Base-by-base conservation (phyloP, 2,888 invertebrate species). In the Argyresthia goedartella region DNA sequence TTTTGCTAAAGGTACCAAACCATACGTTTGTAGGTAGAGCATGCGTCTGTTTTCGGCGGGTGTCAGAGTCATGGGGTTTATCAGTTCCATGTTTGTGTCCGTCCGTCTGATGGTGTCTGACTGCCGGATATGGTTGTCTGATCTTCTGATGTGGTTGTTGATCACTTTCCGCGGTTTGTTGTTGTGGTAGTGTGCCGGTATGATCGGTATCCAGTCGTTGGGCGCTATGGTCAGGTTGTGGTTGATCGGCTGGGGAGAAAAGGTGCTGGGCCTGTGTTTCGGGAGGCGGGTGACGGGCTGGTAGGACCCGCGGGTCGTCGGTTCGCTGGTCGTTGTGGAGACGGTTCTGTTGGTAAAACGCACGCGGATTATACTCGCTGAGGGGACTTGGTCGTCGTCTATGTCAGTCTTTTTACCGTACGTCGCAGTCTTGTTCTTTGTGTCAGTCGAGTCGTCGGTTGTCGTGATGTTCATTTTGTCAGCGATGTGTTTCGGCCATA, bases 181-280 rank as follows among this genome's bases (percentile, higher is more conserved):
- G 39, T 41, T 43, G 33, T 70, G 62, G 59, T 69, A 81, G 62
- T 82, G 79, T 13, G 80, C 69, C 10, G 87, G 86, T 56, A 78
- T 57, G 48, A 87, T 81, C 25, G 87, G 87, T 45, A 86, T 69
- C 87, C 87, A 87, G 55, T 85, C 87, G 57, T 81, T 84, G 8
- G 66, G 63, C 60, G 71, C 66, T 35, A 73, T 63, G n/a, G 47
- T 48, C 8, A 42, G n/a, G 42, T 42, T 52, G 36, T 16, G 16
- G 16, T 15, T 13, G n/a, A 41, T 36, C 10, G 36, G 49, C 15
- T 43, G 50, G 43, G 41, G 50, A 33, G 50, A 39, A 6, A 45
- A 50, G 11, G 60, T 48, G 63, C 58, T 56, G 42, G 68, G 65
- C 61, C 66, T 71, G 55, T 63, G 65, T 65, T 74, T 85, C 16